A percentile compares a stretch with the other conserved stretches of the same genome.
Conservation (phyloP, 2,888 invertebrate species). For the Hirtodrosophila alboralis region DNA sequence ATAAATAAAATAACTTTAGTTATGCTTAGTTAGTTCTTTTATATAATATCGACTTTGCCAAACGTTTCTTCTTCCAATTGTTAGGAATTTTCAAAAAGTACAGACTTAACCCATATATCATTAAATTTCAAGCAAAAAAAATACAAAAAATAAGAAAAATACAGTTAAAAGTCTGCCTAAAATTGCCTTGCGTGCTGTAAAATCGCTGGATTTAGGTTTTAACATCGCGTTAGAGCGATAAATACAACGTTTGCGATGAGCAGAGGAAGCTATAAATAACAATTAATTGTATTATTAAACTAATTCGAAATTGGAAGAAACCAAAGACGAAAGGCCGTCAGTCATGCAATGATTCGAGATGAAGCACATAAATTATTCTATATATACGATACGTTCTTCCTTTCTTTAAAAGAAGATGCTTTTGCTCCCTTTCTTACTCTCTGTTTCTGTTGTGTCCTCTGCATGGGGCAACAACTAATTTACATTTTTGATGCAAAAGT, state of each 20-base stretch:
- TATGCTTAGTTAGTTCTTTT: too few relatives aligned
- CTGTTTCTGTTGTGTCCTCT: conserved; percentile 9
- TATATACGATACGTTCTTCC: conserved; percentile 2
- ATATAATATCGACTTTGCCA: neutral
- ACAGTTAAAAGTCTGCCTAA: conserved; percentile 43
- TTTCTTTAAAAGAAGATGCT: conserved; percentile 4
- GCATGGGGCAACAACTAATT: conserved; percentile 65
- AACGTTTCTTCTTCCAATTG: neutral
- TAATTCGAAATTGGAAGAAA: conserved; percentile 59
- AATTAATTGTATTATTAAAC: conserved; percentile 81
- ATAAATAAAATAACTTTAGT: too few relatives aligned
- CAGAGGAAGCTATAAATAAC: conserved; percentile 78
- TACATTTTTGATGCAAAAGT: conserved; percentile 71
- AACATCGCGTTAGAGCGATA: conserved; percentile 33
- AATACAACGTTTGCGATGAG: conserved; percentile 47
- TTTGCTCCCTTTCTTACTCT: neutral
- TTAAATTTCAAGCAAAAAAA: conserved; percentile 27
- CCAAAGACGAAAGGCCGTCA: conserved; percentile 72
- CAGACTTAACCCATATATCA: conserved; percentile 26
- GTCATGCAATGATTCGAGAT: conserved; percentile 69
- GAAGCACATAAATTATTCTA: conserved; percentile 65
- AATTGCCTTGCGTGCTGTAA: conserved; percentile 65
- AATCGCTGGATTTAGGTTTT: conserved; percentile 33
- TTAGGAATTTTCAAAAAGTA: neutral
- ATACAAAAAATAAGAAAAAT: too few relatives aligned